Evolutionary conservation across 2,113 vertebrate genomes (phyloP).

Genomic region (Equus quagga): DNA sequence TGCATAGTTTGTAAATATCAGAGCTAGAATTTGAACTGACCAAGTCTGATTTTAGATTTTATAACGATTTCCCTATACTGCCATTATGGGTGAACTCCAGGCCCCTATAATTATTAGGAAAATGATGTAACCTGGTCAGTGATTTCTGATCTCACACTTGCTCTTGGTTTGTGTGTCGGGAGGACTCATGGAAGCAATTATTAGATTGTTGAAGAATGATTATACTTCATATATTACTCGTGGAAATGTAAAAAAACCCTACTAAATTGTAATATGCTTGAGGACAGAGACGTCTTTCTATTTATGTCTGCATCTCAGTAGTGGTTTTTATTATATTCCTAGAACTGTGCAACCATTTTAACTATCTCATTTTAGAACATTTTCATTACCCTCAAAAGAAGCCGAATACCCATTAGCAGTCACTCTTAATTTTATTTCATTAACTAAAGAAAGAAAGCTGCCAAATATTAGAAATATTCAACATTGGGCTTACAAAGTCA

Average conservation of each 20-base stretch:
- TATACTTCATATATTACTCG: not conserved
- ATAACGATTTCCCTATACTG: not conserved
- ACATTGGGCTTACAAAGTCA: not conserved
- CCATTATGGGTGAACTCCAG: not conserved
- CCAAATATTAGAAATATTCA: not conserved
- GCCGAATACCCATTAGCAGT: not conserved
- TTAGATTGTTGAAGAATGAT: not conserved
- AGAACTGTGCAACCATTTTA: not conserved
- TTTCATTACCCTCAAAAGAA: not conserved
- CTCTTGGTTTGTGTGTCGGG: not conserved
- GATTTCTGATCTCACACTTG: not conserved
- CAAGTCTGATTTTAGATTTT: not conserved
- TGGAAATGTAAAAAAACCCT: not conserved
- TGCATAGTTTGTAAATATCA: not conserved
- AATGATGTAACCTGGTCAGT: not conserved
- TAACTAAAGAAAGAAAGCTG: slow-evolving; percentile 35
- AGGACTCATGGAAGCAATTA: not conserved
- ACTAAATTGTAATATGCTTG: not conserved
- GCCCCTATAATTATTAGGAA: not conserved
- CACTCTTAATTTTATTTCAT: not conserved
- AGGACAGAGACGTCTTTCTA: not conserved
- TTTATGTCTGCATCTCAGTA: not conserved
- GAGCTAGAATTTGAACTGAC: not conserved
- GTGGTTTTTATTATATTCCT: slow-evolving; percentile 10
- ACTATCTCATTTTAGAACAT: not conserved